Base-by-base conservation (phyloP, 2,888 invertebrate species). In the Melinaea marsaeus region DNA sequence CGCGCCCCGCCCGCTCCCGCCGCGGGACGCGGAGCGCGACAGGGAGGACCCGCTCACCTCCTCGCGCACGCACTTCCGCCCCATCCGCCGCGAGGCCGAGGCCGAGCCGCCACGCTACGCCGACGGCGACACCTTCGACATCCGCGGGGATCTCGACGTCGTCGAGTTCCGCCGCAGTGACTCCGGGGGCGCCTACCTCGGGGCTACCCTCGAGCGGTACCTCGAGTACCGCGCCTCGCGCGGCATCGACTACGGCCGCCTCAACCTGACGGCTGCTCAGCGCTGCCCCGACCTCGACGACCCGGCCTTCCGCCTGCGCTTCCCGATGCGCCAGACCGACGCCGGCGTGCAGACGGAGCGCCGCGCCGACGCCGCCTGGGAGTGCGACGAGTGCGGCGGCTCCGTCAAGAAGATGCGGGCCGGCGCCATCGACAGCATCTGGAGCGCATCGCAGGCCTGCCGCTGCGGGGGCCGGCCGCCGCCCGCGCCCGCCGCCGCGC, bases 11-110 rank as follows among this genome's bases (percentile, higher is more conserved):
- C 58, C 72, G 61, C 69, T 56, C 71, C 60, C 56, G 65, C 61
- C 62, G 57, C 64, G 66, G 60, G 62, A 57, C 62, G 69, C 83
- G 69, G 84, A 83, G 22, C 91, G 92, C 70, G 85, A 83, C n/a
- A 92, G 92, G 71, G 95, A 95, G 78, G 95, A 96, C 83, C 85
- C 96, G 71, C 90, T 96, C 67, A 95, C 94, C 22, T 95, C 96
- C 6, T 92, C 94, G 69, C 93, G 94, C 69, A 96, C 96, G 64
- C 97, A 97, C 86, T 97, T 97, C 88, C 93, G 94, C 71, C 96
- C 97, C 13, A 96, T 97, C 73, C 92, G 93, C 73, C 92, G 92
- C 74, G 92, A 92, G 70, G 72, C 79, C 57, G 83, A 82, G 51
- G 80, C 83, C 58, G 83, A 80, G 66, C 67, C 64, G 62, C 66